Evolutionary conservation across 2,797 vertebrate species (phyloP).

Genomic region (Chelidonichthys spinosus): DNA sequence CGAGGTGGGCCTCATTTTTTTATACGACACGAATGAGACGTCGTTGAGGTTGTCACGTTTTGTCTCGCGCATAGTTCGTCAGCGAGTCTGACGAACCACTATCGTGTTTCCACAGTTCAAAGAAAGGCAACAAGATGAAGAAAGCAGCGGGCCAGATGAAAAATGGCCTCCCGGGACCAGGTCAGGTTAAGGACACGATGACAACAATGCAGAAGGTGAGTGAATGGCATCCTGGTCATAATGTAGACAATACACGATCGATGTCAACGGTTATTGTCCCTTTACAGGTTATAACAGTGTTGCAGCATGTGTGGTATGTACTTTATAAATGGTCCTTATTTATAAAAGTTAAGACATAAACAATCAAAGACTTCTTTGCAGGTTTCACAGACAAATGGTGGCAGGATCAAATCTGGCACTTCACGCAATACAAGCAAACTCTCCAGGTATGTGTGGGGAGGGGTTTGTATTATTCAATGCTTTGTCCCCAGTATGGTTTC

Average conservation of each 20-base stretch:
- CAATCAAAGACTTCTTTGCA: slow-evolving; percentile 38
- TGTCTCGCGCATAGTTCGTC: background rate
- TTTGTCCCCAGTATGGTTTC: slow-evolving; percentile 13
- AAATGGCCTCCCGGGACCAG: slow-evolving; percentile 73
- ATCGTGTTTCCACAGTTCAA: slow-evolving; percentile 78
- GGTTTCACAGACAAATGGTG: slow-evolving; percentile 69
- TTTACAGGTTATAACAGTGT: background rate
- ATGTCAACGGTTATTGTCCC: background rate
- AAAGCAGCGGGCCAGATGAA: slow-evolving; percentile 77
- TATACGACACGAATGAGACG: accelerated
- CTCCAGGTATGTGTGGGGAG: slow-evolving; percentile 69
- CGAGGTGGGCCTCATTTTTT: slow-evolving; percentile 70
- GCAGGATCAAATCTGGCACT: slow-evolving; percentile 67
- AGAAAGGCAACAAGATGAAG: slow-evolving; percentile 83
- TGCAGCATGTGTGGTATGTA: background rate
- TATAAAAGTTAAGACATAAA: background rate
- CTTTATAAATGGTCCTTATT: background rate
- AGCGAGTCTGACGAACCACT: slow-evolving; percentile 1
- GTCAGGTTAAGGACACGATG: slow-evolving; percentile 78
- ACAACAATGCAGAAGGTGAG: slow-evolving; percentile 73
- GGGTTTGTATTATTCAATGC: background rate
- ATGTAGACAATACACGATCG: background rate
- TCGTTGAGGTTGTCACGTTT: background rate
- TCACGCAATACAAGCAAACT: slow-evolving; percentile 74
- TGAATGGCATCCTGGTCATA: slow-evolving; percentile 4